A percentile compares a stretch with the other conserved stretches of the same genome.
Conservation (phyloP, 2,888 invertebrate genomes). For the Willowsia nigromaculata region DNA sequence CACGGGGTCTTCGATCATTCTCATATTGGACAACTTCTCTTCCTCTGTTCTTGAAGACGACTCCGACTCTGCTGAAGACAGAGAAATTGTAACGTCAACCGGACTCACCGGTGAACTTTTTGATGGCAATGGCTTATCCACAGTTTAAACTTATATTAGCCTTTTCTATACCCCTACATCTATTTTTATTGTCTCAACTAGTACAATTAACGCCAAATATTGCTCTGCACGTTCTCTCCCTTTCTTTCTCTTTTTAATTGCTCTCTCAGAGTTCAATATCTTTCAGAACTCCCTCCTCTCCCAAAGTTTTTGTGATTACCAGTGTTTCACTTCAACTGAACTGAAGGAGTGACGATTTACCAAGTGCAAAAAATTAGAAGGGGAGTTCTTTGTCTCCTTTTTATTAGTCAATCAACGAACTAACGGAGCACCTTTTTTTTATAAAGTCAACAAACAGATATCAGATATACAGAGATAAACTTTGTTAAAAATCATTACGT, state of each 20-base stretch:
- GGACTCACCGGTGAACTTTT: conserved; percentile 78
- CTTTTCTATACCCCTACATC: conserved; percentile 62
- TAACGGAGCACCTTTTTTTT: conserved; percentile 47
- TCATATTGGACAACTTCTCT: conserved; percentile 78
- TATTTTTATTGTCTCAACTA: conserved; percentile 54
- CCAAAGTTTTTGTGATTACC: background rate
- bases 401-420: too few species aligned
- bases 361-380: background rate
- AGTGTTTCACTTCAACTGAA: conserved; percentile 28
- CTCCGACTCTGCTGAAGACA: conserved; percentile 78
- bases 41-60: conserved; percentile 77
- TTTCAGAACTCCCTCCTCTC: background rate
- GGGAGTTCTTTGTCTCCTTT: background rate
- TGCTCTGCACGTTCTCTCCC: conserved; percentile 22
- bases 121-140: conserved; percentile 78
- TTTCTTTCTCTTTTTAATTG: background rate
- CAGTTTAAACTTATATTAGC: conserved; percentile 71
- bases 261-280: background rate
- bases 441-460: conserved; percentile 18
- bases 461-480: background rate
- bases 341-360: background rate
- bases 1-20: conserved; percentile 79
- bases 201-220: background rate
- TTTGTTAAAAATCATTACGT: conserved; percentile 53
- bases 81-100: conserved; percentile 78